These are phyloP conservation scores for Drosophila tropicalis DNA, from an alignment of 1,140 invertebrate species.

Conservation along the genomic window DNA sequence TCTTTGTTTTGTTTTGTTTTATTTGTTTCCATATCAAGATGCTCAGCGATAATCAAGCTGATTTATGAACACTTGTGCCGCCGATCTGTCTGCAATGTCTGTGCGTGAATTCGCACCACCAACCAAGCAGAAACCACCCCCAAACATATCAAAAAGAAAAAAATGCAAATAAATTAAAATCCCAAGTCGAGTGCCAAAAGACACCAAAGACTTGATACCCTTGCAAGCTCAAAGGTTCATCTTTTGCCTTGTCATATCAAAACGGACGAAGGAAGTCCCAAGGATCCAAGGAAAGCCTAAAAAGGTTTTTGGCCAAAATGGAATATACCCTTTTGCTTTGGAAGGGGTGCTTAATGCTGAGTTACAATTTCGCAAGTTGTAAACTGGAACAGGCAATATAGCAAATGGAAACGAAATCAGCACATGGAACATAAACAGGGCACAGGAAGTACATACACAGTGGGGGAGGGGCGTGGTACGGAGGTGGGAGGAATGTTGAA, in stretches of 20 bases:
- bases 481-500: constrained; percentile 35
- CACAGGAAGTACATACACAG: constrained; percentile 55
- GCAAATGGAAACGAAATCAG: constrained; percentile 58
- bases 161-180: not conserved
- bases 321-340: not conserved
- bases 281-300: too few species aligned
- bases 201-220: not conserved
- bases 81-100: constrained; percentile 61
- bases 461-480: constrained; percentile 12
- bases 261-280: too few species aligned
- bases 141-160: not conserved
- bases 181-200: too few species aligned
- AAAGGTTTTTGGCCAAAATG: not conserved
- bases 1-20: not conserved
- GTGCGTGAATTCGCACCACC: constrained; percentile 28
- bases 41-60: constrained; percentile 24
- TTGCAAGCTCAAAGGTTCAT: not conserved
- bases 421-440: constrained; percentile 68
- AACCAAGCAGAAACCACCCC: constrained; percentile 60
- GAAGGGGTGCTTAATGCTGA: not conserved
- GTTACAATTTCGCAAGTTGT: constrained; percentile 24
- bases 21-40: not conserved
- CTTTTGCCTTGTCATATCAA: too few species aligned
- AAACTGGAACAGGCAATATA: constrained; percentile 63
- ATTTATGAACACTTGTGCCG: constrained; percentile 57